Conservation (phyloP, 2,888 invertebrate genomes). For the Tachina grossa region DNA sequence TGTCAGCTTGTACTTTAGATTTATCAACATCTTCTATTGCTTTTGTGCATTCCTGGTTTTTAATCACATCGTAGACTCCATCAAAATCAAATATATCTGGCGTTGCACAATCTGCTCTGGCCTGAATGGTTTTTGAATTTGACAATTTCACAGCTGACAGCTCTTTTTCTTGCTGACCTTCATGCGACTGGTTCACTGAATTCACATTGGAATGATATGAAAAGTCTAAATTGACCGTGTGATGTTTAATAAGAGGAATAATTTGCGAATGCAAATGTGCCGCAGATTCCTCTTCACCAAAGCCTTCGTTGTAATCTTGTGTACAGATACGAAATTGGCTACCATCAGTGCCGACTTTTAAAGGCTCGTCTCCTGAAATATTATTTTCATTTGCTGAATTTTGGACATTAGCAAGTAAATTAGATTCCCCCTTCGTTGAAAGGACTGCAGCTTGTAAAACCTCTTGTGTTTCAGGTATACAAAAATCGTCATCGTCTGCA, state of each 20-base stretch:
- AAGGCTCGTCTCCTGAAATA: slow-evolving; percentile 41
- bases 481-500: slow-evolving; percentile 74
- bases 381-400: neutral
- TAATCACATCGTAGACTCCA: slow-evolving; percentile 6
- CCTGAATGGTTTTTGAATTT: slow-evolving; percentile 43
- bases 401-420: neutral
- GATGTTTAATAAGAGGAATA: slow-evolving; percentile 69
- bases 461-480: slow-evolving; percentile 78
- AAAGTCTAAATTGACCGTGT: slow-evolving; percentile 54
- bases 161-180: slow-evolving; percentile 67
- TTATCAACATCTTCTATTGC: neutral
- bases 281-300: slow-evolving; percentile 60
- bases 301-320: slow-evolving; percentile 75
- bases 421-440: slow-evolving; percentile 4
- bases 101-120: slow-evolving; percentile 59
- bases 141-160: slow-evolving; percentile 67
- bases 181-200: neutral
- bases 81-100: slow-evolving; percentile 71
- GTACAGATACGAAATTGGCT: slow-evolving; percentile 75
- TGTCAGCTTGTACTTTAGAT: neutral
- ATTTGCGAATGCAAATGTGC: slow-evolving; percentile 62
- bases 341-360: slow-evolving; percentile 33
- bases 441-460: neutral
- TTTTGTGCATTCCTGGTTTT: neutral
- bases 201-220: neutral